These are phyloP conservation scores for Luidia sarsii DNA, from an alignment of 53 echinoderm and acorn worm genomes.

Conservation along the genomic window DNA sequence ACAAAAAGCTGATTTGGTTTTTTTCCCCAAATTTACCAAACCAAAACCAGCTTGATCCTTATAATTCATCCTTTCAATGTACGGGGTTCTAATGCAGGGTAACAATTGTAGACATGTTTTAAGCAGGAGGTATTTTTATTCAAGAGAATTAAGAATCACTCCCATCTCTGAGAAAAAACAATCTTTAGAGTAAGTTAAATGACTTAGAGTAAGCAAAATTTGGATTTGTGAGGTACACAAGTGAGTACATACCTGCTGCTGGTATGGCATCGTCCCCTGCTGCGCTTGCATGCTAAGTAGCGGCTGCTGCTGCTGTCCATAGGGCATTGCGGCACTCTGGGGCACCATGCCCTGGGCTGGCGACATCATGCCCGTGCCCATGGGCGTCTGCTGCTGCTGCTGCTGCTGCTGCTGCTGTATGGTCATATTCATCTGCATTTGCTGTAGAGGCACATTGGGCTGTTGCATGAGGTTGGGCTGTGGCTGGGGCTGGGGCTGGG, in stretches of 20 bases:
- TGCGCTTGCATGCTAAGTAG: constrained; percentile 38
- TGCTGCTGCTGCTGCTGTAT: constrained; percentile 27
- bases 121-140: no score
- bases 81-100: no score
- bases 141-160: no score
- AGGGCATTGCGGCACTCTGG: constrained; percentile 53
- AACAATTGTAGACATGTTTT: no score
- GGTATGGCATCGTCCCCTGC: constrained; percentile 9
- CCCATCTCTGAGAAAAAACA: no score
- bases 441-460: constrained; percentile 45
- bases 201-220: no score
- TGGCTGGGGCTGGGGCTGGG: constrained; percentile 19
- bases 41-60: no score
- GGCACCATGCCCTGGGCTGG: constrained; percentile 30
- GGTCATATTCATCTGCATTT: constrained; percentile 34
- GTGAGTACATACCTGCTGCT: constrained; percentile 18
- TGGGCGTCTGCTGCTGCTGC: constrained; percentile 12
- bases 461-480: constrained; percentile 51
- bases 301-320: constrained; percentile 39
- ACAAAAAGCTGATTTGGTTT: no score
- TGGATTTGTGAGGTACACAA: no score
- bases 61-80: no score
- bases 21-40: no score
- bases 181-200: no score
- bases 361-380: constrained; percentile 14